Evolutionary conservation across 2,113 vertebrate genomes (phyloP).

Genomic region (Cebus imitator): DNA sequence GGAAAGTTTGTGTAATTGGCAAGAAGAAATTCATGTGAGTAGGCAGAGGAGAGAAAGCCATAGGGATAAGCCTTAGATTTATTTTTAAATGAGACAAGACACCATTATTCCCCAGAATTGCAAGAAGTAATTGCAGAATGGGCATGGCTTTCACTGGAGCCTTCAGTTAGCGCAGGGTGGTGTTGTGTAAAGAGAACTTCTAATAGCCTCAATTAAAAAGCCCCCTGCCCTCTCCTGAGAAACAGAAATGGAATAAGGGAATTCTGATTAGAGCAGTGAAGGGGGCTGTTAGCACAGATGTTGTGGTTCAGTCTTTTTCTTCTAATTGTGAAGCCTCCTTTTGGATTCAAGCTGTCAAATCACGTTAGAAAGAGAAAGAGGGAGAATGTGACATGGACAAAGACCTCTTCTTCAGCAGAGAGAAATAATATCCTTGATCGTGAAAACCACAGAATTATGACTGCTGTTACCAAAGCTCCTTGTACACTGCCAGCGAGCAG

Average conservation of each 20-base stretch:
- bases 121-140: slow-evolving; percentile 68
- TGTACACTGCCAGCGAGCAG: neutral
- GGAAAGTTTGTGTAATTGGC: slow-evolving; percentile 71
- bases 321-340: slow-evolving; percentile 38
- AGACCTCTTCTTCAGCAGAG: neutral
- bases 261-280: slow-evolving; percentile 40
- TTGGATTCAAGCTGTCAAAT: slow-evolving; percentile 46
- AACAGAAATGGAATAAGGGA: slow-evolving; percentile 1
- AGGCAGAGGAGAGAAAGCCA: slow-evolving; percentile 48
- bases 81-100: slow-evolving; percentile 79
- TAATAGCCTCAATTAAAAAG: slow-evolving; percentile 73
- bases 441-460: neutral
- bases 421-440: neutral
- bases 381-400: neutral
- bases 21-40: slow-evolving; percentile 61
- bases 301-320: neutral
- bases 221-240: slow-evolving; percentile 56
- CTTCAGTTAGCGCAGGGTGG: slow-evolving; percentile 17
- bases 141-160: slow-evolving; percentile 29
- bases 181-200: slow-evolving; percentile 53
- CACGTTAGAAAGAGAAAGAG: slow-evolving; percentile 17
- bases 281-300: slow-evolving; percentile 45
- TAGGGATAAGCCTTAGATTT: slow-evolving; percentile 63
- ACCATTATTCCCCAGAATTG: slow-evolving; percentile 68
- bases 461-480: neutral